Percentiles rank a stretch among this genome's conserved stretches.
phyloP scores from a whole-genome alignment of 1,140 invertebrate species.

The Drosophila prosaltans region DNA sequence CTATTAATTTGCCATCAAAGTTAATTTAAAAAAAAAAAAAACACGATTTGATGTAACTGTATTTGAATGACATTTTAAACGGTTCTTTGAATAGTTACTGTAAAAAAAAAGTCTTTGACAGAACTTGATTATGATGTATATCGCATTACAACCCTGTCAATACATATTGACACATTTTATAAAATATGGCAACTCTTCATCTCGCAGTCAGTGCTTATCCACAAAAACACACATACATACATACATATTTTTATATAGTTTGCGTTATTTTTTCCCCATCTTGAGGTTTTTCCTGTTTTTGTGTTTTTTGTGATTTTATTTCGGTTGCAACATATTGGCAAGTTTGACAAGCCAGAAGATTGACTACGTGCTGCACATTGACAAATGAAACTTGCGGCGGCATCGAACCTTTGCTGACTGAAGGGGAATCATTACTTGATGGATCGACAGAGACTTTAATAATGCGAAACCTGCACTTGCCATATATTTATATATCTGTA shows the following conservation, averaged over 20 bases:
- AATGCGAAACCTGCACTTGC: slow-evolving; percentile 36
- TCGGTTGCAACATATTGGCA: slow-evolving; percentile 75
- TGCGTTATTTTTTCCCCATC: slow-evolving; percentile 5
- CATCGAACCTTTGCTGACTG: slow-evolving; percentile 28
- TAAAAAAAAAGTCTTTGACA: no score
- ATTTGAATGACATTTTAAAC: no score
- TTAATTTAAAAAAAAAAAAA: no score
- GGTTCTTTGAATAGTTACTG: no score
- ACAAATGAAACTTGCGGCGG: slow-evolving; percentile 64
- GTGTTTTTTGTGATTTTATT: slow-evolving; percentile 33
- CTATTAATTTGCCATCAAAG: no score
- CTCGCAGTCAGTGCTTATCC: no score
- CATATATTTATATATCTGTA: background rate
- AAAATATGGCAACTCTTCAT: no score
- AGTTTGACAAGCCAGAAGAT: slow-evolving; percentile 79
- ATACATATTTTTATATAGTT: background rate
- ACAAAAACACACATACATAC: no score
- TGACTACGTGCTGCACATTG: slow-evolving; percentile 80
- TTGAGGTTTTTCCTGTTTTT: background rate
- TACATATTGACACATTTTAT: no score
- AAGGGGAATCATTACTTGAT: slow-evolving; percentile 21
- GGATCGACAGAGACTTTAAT: slow-evolving; percentile 3
- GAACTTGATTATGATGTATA: no score
- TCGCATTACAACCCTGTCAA: no score
- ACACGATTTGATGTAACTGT: no score